Evolutionary conservation across 35 echinoderm and acorn worm genomes (phyloP), one percentile per base, ranked within the genome.

Genomic region (Chiridota heheva): DNA sequence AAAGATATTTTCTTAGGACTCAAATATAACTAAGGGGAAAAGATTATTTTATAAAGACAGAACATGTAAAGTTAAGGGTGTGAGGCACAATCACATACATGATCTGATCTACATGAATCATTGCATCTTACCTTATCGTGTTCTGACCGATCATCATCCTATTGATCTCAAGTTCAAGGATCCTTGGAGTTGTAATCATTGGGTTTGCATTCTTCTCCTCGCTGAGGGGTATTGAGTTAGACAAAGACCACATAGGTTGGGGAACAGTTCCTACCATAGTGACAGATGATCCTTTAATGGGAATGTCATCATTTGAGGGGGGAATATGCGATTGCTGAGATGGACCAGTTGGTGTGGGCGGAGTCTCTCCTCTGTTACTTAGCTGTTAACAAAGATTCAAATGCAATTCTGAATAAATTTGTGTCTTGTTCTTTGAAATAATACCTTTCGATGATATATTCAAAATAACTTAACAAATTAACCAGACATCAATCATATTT

Each of bases 91-190:
- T n/a, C n/a, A n/a, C n/a, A n/a, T n/a, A n/a, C n/a, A n/a, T n/a
- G n/a, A n/a, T n/a, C n/a, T n/a, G n/a, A n/a, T n/a, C n/a, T n/a
- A n/a, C n/a, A n/a, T n/a, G n/a, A n/a, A n/a, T n/a, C n/a, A n/a
- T n/a, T n/a, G n/a, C n/a, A n/a, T n/a, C 81, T 73, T 26, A 96
- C 92, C 83, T 87, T 16, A 97, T 74, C 22, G 85, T 91, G 77
- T 98, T 98, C 39, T 98, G 95, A 57, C 95, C 95, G 78, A 98
- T 92, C 80, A 98, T 46, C 85, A 98, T 79, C 22, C 95, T 69
- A 68, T 98, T 98, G 26, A 98, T 76, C 43, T 98, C 95, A n/a
- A 98, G 82, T 68, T 98, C 95, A 38, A 98, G 67, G 43, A 98
- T 80, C 28, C 85, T 82, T 3, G 95, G 95, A 8, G 95, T 98